phyloP scores from a whole-genome alignment of 1,140 invertebrate species.

The Nephila pilipes region DNA sequence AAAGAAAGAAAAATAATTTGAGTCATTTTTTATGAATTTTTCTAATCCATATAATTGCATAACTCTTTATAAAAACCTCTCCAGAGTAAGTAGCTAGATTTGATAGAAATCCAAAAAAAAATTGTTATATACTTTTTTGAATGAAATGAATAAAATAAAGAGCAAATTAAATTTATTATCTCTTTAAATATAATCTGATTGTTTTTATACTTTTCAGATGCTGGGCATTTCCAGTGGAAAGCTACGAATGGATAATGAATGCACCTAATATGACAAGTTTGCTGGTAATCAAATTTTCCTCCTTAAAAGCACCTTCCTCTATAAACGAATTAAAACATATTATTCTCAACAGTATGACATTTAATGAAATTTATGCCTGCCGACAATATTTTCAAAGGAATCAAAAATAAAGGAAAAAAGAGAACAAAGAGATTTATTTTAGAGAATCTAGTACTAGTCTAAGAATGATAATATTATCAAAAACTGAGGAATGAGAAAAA shows the following conservation, averaged over 20 bases:
- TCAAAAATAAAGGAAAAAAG: not conserved
- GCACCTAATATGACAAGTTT: constrained; percentile 82
- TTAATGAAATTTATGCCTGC: not conserved
- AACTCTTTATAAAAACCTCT: too few relatives aligned
- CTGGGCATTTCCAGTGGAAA: constrained; percentile 82
- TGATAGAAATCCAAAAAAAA: too few relatives aligned
- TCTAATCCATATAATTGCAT: too few relatives aligned
- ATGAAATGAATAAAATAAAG: not conserved
- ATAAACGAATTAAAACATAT: not conserved
- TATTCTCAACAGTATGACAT: not conserved
- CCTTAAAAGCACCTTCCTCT: not conserved
- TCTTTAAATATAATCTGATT: not conserved
- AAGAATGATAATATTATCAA: not conserved
- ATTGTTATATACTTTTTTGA: not conserved
- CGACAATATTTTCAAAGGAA: not conserved
- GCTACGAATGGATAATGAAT: constrained; percentile 83
- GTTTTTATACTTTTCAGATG: constrained; percentile 79
- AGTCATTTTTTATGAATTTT: too few relatives aligned
- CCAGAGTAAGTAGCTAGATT: not conserved
- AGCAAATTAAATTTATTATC: not conserved
- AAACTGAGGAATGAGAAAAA: not conserved
- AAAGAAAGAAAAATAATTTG: too few relatives aligned
- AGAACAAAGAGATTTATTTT: not conserved
- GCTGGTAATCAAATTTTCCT: constrained; percentile 80
- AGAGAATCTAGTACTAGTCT: not conserved